Conservation (phyloP, 2,888 invertebrate genomes). For the Aporophyla lueneburgensis region DNA sequence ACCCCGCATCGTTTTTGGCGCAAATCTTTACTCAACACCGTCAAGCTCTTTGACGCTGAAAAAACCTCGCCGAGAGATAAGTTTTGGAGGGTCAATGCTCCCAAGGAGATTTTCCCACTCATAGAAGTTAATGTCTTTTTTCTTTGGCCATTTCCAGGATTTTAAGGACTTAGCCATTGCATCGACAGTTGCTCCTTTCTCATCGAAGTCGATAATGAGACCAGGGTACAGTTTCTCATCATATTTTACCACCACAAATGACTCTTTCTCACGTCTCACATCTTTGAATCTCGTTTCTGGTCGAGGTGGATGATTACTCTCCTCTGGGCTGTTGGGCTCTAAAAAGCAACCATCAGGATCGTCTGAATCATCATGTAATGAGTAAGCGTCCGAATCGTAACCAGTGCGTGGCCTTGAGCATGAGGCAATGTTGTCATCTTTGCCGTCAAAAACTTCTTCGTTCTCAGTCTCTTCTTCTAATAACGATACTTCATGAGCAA, state of each 20-base stretch:
- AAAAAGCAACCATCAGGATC: constrained; percentile 3
- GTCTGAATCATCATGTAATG: constrained; percentile 7
- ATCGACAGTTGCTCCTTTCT: neutral
- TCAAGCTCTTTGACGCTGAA: constrained; percentile 8
- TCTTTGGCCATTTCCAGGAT: neutral
- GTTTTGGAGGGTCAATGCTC: constrained; percentile 2
- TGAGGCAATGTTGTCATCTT: constrained; percentile 14
- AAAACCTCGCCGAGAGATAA: constrained; percentile 1
- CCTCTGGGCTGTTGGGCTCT: neutral
- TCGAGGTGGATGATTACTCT: constrained; percentile 8
- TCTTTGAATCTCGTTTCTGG: constrained; percentile 8
- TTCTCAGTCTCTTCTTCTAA: constrained; percentile 22
- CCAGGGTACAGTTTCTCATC: neutral
- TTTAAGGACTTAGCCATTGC: constrained; percentile 1
- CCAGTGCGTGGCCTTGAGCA: constrained; percentile 12
- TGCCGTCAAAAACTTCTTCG: constrained; percentile 20
- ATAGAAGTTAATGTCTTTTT: constrained; percentile 1
- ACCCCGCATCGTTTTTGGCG: neutral
- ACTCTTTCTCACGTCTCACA: neutral
- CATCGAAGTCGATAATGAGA: neutral
- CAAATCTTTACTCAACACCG: neutral
- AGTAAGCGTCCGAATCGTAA: constrained; percentile 5
- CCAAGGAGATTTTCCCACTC: constrained; percentile 5
- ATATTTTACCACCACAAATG: constrained; percentile 5
- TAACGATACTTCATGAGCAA: constrained; percentile 2